These are phyloP conservation scores for Drosophila nr. perissopoda DNA, from an alignment of 2,888 invertebrate genomes.

Conservation along the genomic window DNA sequence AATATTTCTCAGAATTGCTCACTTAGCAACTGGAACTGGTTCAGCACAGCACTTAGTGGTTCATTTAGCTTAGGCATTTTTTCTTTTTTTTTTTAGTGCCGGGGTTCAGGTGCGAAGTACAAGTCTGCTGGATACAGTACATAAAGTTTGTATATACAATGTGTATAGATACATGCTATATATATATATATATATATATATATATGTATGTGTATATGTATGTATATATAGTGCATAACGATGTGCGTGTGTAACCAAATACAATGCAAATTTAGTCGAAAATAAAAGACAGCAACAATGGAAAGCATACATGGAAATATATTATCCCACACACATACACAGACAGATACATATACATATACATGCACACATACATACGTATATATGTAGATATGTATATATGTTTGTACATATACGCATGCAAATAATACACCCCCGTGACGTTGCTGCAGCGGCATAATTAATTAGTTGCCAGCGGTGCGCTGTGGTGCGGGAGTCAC, in stretches of 20 bases:
- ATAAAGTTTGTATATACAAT: slow-evolving; percentile 15
- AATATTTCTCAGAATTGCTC: slow-evolving; percentile 5
- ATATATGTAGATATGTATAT: not conserved
- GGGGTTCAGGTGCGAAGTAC: slow-evolving; percentile 36
- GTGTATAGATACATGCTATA: not conserved
- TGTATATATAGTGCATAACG: slow-evolving; percentile 16
- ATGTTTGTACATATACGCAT: slow-evolving; percentile 15
- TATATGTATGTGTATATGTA: not conserved
- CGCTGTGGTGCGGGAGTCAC: slow-evolving; percentile 1
- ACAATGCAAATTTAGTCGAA: slow-evolving; percentile 75
- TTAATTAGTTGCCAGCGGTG: slow-evolving; percentile 75
- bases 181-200: not conserved
- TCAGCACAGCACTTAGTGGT: slow-evolving; percentile 7
- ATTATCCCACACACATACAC: slow-evolving; percentile 55
- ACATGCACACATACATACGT: slow-evolving; percentile 6
- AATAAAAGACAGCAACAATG: slow-evolving; percentile 41
- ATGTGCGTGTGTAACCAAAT: slow-evolving; percentile 79
- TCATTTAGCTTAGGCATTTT: slow-evolving; percentile 1
- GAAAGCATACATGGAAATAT: slow-evolving; percentile 53
- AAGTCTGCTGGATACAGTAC: not conserved
- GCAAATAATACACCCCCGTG: slow-evolving; percentile 78
- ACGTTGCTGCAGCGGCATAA: slow-evolving; percentile 77
- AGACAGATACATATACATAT: slow-evolving; percentile 16
- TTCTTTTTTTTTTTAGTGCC: not conserved
- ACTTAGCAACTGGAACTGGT: slow-evolving; percentile 18